Base-by-base conservation (phyloP, 2,888 invertebrate species). In the Parnassius glacialis region DNA sequence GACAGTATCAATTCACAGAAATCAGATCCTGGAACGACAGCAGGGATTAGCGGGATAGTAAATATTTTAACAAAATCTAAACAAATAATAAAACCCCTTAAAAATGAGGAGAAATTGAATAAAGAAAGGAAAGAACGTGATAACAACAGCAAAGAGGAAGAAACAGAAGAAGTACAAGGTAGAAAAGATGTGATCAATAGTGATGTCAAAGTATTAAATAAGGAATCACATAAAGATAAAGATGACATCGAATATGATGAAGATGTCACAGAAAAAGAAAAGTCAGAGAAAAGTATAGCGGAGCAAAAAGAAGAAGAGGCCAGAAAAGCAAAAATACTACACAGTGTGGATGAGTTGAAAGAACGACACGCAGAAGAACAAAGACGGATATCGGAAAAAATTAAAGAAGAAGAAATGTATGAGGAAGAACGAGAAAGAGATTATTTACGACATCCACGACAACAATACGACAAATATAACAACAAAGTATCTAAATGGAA, bases 1-100 rank as follows among this genome's bases (percentile, higher is more conserved):
- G 65, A 47, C n/a, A 62, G 42, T 47, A 2, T 61, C 5, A 70
- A 75, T 60, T 54, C 65, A 5, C 60, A 61, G 34, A 75, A 72
- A 56, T 44, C 64, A 2, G 12, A 80, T 63, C 80, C 79, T 47
- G 75, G 75, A 11, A 75, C 77, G 34, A 64, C 82, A 63, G 78
- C 87, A 7, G 87, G 85, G 34, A 89, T 90, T 60, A 86, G 87
- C 57, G 85, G 84, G n/a, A 79, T 90, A 34, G 81, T 89, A 0
- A 72, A 76, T 48, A 87, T 87, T 48, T 78, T 90, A 25, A 84
- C 79, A n/a, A 76, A 77, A n/a, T 48, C 48, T 48, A 13, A 48
- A 48, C 66, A 67, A 20, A 70, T 69, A 25, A 64, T 67, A 3
- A 73, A 73, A 56, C 68, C 76, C 5, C 68, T 68, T 34, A 10